Evolutionary conservation across 2,797 vertebrate species (phyloP), one percentile per base, ranked within the genome.

Genomic region (Lutjanus argentimaculatus): DNA sequence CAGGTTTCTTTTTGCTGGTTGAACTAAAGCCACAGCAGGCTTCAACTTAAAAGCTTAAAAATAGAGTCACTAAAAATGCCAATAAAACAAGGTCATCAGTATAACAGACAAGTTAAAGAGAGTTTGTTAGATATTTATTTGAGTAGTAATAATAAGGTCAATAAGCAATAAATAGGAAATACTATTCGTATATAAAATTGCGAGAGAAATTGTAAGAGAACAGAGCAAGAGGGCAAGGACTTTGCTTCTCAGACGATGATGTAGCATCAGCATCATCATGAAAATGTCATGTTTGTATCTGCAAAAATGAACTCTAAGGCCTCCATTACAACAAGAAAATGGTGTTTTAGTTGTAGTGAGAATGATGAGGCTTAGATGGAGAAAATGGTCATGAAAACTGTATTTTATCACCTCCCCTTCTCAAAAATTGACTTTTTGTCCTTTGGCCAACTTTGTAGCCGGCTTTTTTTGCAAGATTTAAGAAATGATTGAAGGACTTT

Each of bases 121-220:
- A 65, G 48, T 45, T 67, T 58, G 43, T n/a, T 40, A 4, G 25
- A 42, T 80, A 84, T 36, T 74, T 79, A 85, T 80, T 43, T 30
- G 78, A 10, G 42, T 40, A 30, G 30, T 67, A 64, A 67, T 71
- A 73, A 58, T 36, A 72, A 84, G 62, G 62, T 80, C 73, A 80
- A 49, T 68, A 21, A 25, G 73, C 70, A 76, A 85, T 79, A 85
- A 74, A 89, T 30, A 4, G 55, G 43, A 83, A 72, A 88, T 76
- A 73, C 49, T 74, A 79, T 62, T 46, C 8, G 1, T 51, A 3
- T 85, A 81, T 72, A 70, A 71, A 69, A 58, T 0, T 55, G 30
- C 22, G 52, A 49, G 58, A 72, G 58, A 69, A 48, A 65, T n/a
- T 40, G 61, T 66, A 30, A 48, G 12, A 67, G 62, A 42, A 11